phyloP scores from a whole-genome alignment of 2,888 invertebrate genomes.

The Cerceris rybyensis region DNA sequence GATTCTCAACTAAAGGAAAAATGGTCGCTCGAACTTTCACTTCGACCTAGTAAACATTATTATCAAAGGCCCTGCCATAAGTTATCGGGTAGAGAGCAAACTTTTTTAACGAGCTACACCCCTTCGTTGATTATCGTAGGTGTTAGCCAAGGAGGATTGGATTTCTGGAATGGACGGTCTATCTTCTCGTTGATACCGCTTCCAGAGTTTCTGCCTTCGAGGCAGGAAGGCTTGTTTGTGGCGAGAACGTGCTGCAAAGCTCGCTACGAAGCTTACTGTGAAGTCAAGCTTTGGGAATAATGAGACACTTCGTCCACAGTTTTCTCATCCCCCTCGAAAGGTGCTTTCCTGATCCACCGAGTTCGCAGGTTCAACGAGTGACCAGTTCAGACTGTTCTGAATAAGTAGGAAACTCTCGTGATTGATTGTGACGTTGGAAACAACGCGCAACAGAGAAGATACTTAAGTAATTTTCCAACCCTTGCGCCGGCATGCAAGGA shows the following conservation, averaged over 20 bases:
- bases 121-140: conserved; percentile 14
- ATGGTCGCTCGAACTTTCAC: not conserved
- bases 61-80: not conserved
- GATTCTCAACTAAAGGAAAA: not conserved
- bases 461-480: too few species aligned
- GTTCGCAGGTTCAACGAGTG: conserved; percentile 22
- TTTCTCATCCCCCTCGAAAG: conserved; percentile 21
- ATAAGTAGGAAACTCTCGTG: not conserved
- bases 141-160: conserved; percentile 19
- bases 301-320: conserved; percentile 54
- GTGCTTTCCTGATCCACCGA: conserved; percentile 20
- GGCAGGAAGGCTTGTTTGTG: conserved; percentile 68
- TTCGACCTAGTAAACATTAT: not conserved
- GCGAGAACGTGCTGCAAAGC: conserved; percentile 72
- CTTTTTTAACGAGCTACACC: conserved; percentile 8
- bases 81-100: not conserved
- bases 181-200: conserved; percentile 44
- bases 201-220: conserved; percentile 47
- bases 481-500: too few species aligned
- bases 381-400: conserved; percentile 20
- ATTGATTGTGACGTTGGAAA: not conserved
- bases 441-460: too few species aligned
- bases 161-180: conserved; percentile 43
- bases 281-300: conserved; percentile 74
- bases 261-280: conserved; percentile 67